phyloP scores from a whole-genome alignment of 1,140 invertebrate species.

The Megalonaias nervosa region DNA sequence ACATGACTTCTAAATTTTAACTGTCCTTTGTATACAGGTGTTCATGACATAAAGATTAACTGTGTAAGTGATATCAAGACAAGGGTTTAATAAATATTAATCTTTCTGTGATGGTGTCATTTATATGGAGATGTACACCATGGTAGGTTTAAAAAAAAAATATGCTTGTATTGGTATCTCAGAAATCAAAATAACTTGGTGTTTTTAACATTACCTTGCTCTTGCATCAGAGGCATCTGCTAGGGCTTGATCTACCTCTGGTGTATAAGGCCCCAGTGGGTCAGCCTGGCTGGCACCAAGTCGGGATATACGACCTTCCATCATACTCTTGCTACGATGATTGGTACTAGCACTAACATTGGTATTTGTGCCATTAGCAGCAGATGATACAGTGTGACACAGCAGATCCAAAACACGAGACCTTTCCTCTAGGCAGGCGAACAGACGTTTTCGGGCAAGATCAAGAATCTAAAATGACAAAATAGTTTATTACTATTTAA shows the following conservation, averaged over 20 bases:
- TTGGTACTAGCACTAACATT: conserved; percentile 17
- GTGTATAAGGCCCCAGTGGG: conserved; percentile 67
- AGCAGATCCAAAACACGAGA: conserved; percentile 68
- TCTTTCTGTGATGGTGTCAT: too few relatives aligned
- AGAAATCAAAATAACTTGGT: too few relatives aligned
- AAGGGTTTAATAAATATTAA: too few relatives aligned
- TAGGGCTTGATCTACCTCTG: conserved; percentile 64
- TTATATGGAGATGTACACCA: too few relatives aligned
- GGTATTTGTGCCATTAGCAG: conserved; percentile 34
- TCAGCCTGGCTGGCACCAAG: conserved; percentile 49
- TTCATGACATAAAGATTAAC: too few relatives aligned
- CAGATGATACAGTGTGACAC: conserved; percentile 59
- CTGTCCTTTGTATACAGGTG: too few relatives aligned
- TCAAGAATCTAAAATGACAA: conserved; percentile 58
- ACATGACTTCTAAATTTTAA: too few relatives aligned
- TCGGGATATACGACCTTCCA: conserved; percentile 47
- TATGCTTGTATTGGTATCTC: too few relatives aligned
- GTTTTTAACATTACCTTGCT: conserved; percentile 10
- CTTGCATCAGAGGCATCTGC: conserved; percentile 62
- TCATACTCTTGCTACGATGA: conserved; percentile 35
- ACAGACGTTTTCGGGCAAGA: conserved; percentile 59
- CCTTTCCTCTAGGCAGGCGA: conserved; percentile 64
- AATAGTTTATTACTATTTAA: neutral
- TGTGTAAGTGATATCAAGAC: too few relatives aligned
- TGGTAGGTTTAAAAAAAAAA: too few relatives aligned